phyloP scores from a whole-genome alignment of 92 coral and sea anemone genomes.

The Muricea muricata region DNA sequence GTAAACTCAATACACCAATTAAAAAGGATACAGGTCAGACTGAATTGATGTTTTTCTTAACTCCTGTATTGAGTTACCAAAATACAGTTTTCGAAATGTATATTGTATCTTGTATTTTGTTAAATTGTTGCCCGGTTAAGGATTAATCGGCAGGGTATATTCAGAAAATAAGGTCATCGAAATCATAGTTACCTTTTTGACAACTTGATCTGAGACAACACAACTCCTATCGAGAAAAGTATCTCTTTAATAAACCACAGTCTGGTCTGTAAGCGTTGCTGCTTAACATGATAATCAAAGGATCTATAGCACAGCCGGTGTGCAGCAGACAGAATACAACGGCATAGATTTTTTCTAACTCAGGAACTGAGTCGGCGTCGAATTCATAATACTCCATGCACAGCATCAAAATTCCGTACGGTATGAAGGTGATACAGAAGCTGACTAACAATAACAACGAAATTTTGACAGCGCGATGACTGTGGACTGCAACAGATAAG shows the following conservation, averaged over 20 bases:
- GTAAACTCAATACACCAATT: too few relatives aligned
- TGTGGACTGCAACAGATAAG: not conserved
- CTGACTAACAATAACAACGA: slow-evolving; percentile 3
- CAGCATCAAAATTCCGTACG: not conserved
- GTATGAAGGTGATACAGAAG: not conserved
- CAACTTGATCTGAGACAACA: not conserved
- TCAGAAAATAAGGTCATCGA: too few relatives aligned
- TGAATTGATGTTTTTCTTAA: too few relatives aligned
- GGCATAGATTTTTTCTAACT: not conserved
- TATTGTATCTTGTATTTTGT: too few relatives aligned
- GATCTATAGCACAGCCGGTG: not conserved
- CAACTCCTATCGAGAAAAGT: not conserved
- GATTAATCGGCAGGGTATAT: too few relatives aligned
- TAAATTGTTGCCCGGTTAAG: too few relatives aligned
- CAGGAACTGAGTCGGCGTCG: not conserved
- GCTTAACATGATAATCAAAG: not conserved
- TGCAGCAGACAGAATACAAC: not conserved
- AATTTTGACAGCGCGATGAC: slow-evolving; percentile 15
- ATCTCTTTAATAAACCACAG: not conserved
- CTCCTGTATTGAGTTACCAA: too few relatives aligned
- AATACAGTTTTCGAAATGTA: too few relatives aligned
- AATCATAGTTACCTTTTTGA: not conserved
- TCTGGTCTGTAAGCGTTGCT: slow-evolving; percentile 9
- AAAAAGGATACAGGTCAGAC: too few relatives aligned
- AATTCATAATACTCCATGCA: not conserved